Base-by-base conservation (phyloP, 2,113 vertebrate species). In the Bungarus multicinctus region DNA sequence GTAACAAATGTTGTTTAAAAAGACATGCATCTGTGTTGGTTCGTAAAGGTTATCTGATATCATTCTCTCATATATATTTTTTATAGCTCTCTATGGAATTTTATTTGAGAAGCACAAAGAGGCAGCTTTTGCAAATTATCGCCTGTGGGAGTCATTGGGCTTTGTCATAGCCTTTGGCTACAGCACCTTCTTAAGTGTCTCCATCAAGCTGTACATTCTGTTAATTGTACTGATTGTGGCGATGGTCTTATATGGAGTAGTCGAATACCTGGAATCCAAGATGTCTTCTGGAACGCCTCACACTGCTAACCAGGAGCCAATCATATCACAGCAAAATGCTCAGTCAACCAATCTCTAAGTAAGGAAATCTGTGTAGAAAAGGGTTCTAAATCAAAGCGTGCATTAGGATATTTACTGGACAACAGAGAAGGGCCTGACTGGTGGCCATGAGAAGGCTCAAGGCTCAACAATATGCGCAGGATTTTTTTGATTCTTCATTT, bases 121-220 rank as follows among this genome's bases (percentile, higher is more conserved):
- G 94, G 99, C 99, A 0, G 99, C 99, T 1, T 99, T 99, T 39
- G 98, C 99, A 85, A 99, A 98, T 96, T 99, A 99, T 95, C 98
- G 99, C 20, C 98, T 99, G 92, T 98, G 99, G 98, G 99, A 99
- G 94, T 99, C 99, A 0, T 58, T 99, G 20, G 99, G 99, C 0
- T 99, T 98, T 30, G 98, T 99, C 14, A 97, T 98, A 0, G 98
- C 99, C 58, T 99, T 98, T 27, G 99, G 98, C 5, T 99, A 98
- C 95, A 99, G 99, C 97, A 98, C 97, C 0, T 97, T 97, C 93
- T 7, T 99, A 54, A 99, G 98, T 5, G 96, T 98, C 94, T 97
- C 97, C 89, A 85, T 97, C 91, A 99, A 99, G 93, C 95, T 99
- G 5, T 99, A 97, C 94, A 96, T 99, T 53, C 94, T 99, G 27